These are phyloP conservation scores for Drosophila prostipennis DNA, from an alignment of 2,888 invertebrate species.

Conservation along the genomic window DNA sequence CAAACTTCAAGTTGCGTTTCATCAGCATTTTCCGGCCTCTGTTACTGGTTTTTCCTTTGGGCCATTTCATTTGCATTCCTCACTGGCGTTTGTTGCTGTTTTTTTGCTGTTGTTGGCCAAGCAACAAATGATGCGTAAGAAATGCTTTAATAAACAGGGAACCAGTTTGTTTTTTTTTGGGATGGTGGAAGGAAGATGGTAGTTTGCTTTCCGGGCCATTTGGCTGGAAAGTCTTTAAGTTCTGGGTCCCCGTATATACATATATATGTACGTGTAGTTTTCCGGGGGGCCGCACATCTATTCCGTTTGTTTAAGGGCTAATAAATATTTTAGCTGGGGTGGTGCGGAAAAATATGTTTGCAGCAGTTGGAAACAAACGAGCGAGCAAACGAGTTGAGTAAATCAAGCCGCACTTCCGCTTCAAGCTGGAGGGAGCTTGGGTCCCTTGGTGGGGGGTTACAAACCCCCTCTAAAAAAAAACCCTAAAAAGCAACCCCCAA, in stretches of 20 bases:
- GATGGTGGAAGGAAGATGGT: background rate
- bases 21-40: conserved; percentile 33
- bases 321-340: conserved; percentile 67
- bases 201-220: conserved; percentile 62
- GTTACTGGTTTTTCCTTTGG: conserved; percentile 23
- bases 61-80: conserved; percentile 48
- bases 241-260: conserved; percentile 24
- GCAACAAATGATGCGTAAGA: conserved; percentile 77
- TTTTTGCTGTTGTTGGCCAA: conserved; percentile 7
- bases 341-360: conserved; percentile 60
- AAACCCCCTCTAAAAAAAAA: conserved; percentile 4
- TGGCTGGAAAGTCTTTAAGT: conserved; percentile 62
- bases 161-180: conserved; percentile 11
- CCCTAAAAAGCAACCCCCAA: conserved; percentile 2
- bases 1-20: conserved; percentile 55
- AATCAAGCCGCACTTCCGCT: conserved; percentile 77
- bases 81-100: conserved; percentile 27
- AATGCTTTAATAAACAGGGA: conserved; percentile 69
- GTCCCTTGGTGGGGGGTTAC: background rate
- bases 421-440: conserved; percentile 46
- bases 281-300: conserved; percentile 34
- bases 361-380: conserved; percentile 67
- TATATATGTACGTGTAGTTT: conserved; percentile 16
- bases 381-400: conserved; percentile 77
- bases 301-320: conserved; percentile 62